Evolutionary conservation across 2,113 vertebrate genomes (phyloP).

Genomic region (Ameiurus melas): DNA sequence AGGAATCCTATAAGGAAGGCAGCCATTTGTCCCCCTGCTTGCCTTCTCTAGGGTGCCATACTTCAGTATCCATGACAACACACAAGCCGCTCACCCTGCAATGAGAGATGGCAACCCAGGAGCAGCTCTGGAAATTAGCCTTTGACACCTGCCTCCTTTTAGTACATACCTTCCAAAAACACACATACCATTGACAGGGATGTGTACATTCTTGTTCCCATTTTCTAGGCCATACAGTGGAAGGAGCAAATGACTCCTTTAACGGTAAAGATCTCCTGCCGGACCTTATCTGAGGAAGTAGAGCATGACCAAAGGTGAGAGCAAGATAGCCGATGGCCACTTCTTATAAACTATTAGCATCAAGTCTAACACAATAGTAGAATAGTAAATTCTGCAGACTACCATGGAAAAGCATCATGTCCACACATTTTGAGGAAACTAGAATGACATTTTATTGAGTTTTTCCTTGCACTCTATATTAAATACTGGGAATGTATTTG

Average conservation of each 20-base stretch:
- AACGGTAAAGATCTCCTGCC: constrained; percentile 7
- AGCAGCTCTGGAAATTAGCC: constrained; percentile 79
- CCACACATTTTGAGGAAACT: constrained; percentile 40
- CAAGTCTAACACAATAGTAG: constrained; percentile 30
- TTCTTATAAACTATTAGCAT: constrained; percentile 41
- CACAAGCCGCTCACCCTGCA: constrained; percentile 77
- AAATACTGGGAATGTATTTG: constrained; percentile 50
- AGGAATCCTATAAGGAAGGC: constrained; percentile 97
- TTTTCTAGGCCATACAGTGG: not conserved
- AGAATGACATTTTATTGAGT: constrained; percentile 56
- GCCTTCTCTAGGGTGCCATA: constrained; percentile 93
- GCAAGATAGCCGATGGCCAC: constrained; percentile 45
- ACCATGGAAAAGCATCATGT: constrained; percentile 33
- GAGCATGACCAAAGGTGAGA: constrained; percentile 30
- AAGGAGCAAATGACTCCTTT: not conserved
- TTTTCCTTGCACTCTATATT: constrained; percentile 47
- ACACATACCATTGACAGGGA: constrained; percentile 5
- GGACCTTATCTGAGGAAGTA: constrained; percentile 32
- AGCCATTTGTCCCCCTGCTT: constrained; percentile 91
- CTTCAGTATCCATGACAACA: constrained; percentile 93
- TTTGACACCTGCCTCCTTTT: constrained; percentile 62
- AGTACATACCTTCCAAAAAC: not conserved
- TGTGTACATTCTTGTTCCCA: too few species aligned
- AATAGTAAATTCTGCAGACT: constrained; percentile 19
- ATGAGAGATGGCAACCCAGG: constrained; percentile 76